A percentile compares a stretch with the other conserved stretches of the same genome.
Evolutionary conservation across 2,888 invertebrate species (phyloP).

Genomic region (Melolontha melolontha): DNA sequence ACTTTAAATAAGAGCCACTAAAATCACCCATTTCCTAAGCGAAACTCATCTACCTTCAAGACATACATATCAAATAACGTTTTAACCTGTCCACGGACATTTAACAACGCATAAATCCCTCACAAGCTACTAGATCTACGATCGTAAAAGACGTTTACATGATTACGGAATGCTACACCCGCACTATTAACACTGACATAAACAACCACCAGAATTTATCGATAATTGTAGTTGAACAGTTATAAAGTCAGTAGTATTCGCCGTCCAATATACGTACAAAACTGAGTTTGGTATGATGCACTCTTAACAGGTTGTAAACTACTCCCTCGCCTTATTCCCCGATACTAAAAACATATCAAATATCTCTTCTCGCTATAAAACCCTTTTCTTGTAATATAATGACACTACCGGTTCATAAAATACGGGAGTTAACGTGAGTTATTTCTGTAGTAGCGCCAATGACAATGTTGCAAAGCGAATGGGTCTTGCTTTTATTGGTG

Average conservation of each 20-base stretch:
- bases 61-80: constrained; percentile 25
- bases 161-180: constrained; percentile 37
- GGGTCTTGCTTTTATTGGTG: constrained; percentile 2
- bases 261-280: background rate
- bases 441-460: background rate
- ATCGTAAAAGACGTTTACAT: constrained; percentile 29
- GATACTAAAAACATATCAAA: constrained; percentile 42
- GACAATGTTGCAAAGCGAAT: constrained; percentile 4
- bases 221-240: constrained; percentile 23
- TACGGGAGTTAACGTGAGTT: constrained; percentile 9
- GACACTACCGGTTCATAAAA: constrained; percentile 39
- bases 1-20: constrained; percentile 36
- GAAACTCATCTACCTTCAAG: constrained; percentile 25
- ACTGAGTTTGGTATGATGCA: background rate
- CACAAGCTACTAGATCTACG: constrained; percentile 31
- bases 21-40: constrained; percentile 29
- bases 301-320: constrained; percentile 36
- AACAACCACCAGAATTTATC: constrained; percentile 33
- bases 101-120: constrained; percentile 34
- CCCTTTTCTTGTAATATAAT: constrained; percentile 38
- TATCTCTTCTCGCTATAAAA: constrained; percentile 39
- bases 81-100: constrained; percentile 14
- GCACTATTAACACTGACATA: constrained; percentile 34
- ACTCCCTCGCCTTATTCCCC: constrained; percentile 41
- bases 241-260: background rate